Evolutionary conservation across 2,888 invertebrate species (phyloP).

Genomic region (Tetrapedia diversipes): DNA sequence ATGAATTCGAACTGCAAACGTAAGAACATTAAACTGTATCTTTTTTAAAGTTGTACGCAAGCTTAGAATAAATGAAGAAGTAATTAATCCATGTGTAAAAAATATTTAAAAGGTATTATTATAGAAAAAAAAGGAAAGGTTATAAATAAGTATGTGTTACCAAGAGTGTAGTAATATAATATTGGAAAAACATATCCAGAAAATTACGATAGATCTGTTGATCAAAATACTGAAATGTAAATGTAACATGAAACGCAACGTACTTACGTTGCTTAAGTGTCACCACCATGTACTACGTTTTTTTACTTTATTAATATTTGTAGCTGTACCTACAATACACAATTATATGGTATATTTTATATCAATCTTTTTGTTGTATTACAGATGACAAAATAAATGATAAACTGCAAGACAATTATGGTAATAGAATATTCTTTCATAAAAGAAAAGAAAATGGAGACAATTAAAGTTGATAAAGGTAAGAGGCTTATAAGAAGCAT

Average conservation of each 20-base stretch:
- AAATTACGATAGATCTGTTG: constrained; percentile 29
- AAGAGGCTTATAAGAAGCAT: constrained; percentile 2
- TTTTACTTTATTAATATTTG: constrained; percentile 80
- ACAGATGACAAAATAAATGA: constrained; percentile 31
- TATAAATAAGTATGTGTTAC: constrained; percentile 10
- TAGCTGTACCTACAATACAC: constrained; percentile 81
- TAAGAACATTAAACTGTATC: constrained; percentile 3
- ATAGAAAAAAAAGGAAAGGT: not conserved
- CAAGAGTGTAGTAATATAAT: constrained; percentile 13
- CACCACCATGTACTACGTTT: constrained; percentile 79
- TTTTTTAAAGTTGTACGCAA: not conserved
- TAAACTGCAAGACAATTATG: constrained; percentile 19
- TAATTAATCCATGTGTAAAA: constrained; percentile 38
- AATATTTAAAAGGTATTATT: constrained; percentile 1
- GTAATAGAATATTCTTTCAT: constrained; percentile 6
- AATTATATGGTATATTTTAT: constrained; percentile 78
- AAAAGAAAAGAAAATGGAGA: not conserved
- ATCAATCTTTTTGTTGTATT: constrained; percentile 43
- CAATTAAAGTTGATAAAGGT: not conserved
- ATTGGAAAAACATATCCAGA: constrained; percentile 18
- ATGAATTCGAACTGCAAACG: constrained; percentile 58
- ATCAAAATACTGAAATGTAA: constrained; percentile 51
- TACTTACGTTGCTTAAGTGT: constrained; percentile 81
- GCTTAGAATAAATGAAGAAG: constrained; percentile 1
- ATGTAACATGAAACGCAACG: constrained; percentile 71